Percentiles rank a stretch among this genome's conserved stretches.
Evolutionary conservation across 2,113 vertebrate species (phyloP).

Genomic region (Ornithorhynchus anatinus): DNA sequence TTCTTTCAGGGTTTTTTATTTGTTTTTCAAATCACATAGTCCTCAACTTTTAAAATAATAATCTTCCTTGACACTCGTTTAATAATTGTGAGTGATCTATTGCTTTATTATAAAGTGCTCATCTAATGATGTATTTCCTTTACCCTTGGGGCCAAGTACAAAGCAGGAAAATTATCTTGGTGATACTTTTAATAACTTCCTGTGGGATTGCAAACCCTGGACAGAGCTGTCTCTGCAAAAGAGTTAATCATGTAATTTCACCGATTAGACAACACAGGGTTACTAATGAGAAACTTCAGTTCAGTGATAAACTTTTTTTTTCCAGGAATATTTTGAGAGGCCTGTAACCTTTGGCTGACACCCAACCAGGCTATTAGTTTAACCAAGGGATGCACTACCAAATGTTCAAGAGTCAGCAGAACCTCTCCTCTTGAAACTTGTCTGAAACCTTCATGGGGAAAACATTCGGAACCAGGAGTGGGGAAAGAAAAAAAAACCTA

Average conservation of each 20-base stretch:
- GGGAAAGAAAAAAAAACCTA: constrained; percentile 49
- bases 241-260: constrained; percentile 85
- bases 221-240: constrained; percentile 71
- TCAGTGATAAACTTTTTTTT: constrained; percentile 82
- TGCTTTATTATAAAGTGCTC: constrained; percentile 76
- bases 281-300: constrained; percentile 86
- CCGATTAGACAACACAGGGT: constrained; percentile 84
- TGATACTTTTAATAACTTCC: constrained; percentile 88
- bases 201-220: constrained; percentile 76
- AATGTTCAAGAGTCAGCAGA: constrained; percentile 81
- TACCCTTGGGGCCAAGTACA: constrained; percentile 75
- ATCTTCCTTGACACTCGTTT: constrained; percentile 73
- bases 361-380: constrained; percentile 84
- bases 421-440: constrained; percentile 71
- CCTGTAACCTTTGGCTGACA: constrained; percentile 89
- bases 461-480: constrained; percentile 60
- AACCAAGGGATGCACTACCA: constrained; percentile 78
- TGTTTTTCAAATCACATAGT: constrained; percentile 68
- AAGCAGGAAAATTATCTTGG: constrained; percentile 77
- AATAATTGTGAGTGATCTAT: constrained; percentile 79
- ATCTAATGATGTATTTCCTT: constrained; percentile 81
- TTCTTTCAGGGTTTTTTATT: constrained; percentile 67
- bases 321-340: constrained; percentile 86
- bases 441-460: constrained; percentile 69
- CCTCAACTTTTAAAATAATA: constrained; percentile 74